Percentiles rank a stretch among this genome's conserved stretches.
Evolutionary conservation across 2,888 invertebrate genomes (phyloP).

Genomic region (Nemapogon koenigi): DNA sequence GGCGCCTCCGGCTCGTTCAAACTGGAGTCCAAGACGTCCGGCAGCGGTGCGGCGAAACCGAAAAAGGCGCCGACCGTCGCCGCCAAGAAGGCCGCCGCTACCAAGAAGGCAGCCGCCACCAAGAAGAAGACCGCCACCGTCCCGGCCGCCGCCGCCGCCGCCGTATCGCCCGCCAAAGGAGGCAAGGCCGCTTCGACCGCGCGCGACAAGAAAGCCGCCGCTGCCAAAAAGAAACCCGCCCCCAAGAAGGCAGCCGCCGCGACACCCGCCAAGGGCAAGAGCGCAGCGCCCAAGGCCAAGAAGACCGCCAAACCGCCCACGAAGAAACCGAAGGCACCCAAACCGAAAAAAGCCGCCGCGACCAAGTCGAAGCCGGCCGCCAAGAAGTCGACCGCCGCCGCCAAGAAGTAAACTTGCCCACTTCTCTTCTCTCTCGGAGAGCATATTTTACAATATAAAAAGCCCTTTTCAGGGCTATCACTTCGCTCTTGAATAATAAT

Average conservation of each 20-base stretch:
- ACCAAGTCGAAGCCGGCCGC: conserved; percentile 35
- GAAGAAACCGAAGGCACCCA: no score
- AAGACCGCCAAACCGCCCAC: conserved; percentile 33
- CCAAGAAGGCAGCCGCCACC: conserved; percentile 12
- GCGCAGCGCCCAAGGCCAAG: conserved; percentile 28
- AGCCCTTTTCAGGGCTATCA: conserved; percentile 21
- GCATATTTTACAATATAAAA: conserved; percentile 7
- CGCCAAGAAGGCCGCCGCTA: conserved; percentile 17
- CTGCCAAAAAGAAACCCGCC: conserved; percentile 17
- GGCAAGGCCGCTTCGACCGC: conserved; percentile 14
- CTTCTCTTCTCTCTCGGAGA: neutral
- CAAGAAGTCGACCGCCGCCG: conserved; percentile 19
- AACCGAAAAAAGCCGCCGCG: conserved; percentile 35
- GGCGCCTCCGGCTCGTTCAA: conserved; percentile 56
- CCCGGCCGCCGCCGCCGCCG: conserved; percentile 21
- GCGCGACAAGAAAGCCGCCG: conserved; percentile 20
- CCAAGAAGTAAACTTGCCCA: conserved; percentile 19
- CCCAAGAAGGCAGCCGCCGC: conserved; percentile 18
- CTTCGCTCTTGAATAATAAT: no score
- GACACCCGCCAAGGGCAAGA: conserved; percentile 19
- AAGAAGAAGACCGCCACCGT: no score
- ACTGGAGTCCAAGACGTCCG: conserved; percentile 29
- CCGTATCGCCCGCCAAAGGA: conserved; percentile 23
- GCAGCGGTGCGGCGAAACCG: neutral
- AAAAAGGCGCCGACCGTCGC: conserved; percentile 12